Conservation (phyloP, 1,140 invertebrate genomes). For the Plodia interpunctella region DNA sequence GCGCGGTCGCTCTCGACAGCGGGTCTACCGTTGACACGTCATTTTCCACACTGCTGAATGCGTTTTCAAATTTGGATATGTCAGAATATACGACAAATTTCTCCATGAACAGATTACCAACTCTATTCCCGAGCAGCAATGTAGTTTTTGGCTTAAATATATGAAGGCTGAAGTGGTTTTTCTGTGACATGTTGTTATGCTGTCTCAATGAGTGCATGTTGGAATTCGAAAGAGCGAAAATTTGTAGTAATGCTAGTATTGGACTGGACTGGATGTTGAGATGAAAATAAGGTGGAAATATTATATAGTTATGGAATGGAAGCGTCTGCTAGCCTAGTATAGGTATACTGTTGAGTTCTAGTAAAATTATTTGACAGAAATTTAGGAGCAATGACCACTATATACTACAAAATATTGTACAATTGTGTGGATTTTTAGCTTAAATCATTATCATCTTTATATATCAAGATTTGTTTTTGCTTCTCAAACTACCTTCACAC, state of each 20-base stretch:
- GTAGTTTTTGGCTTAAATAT: constrained; percentile 14
- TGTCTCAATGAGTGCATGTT: constrained; percentile 30
- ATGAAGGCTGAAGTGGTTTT: not conserved
- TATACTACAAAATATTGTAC: too few relatives aligned
- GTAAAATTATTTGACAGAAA: too few relatives aligned
- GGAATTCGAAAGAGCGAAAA: not conserved
- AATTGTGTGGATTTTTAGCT: too few relatives aligned
- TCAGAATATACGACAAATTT: constrained; percentile 22
- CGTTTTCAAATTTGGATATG: constrained; percentile 40
- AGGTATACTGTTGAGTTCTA: too few relatives aligned
- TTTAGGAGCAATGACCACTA: too few relatives aligned
- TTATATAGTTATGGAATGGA: too few relatives aligned
- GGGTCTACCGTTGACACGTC: constrained; percentile 41
- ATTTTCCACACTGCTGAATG: constrained; percentile 53
- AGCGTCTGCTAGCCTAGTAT: too few relatives aligned
- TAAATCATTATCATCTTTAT: too few relatives aligned
- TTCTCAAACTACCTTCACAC: too few relatives aligned
- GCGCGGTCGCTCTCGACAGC: not conserved
- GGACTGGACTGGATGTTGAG: too few relatives aligned
- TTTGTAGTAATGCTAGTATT: not conserved
- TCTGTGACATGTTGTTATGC: constrained; percentile 30
- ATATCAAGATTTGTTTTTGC: too few relatives aligned
- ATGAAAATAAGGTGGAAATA: too few relatives aligned
- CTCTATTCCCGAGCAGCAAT: constrained; percentile 22
- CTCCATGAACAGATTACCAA: constrained; percentile 8